Percentiles rank a stretch among this genome's conserved stretches.
Conservation (phyloP, 1,140 invertebrate genomes). For the Drosophila asahinai region DNA sequence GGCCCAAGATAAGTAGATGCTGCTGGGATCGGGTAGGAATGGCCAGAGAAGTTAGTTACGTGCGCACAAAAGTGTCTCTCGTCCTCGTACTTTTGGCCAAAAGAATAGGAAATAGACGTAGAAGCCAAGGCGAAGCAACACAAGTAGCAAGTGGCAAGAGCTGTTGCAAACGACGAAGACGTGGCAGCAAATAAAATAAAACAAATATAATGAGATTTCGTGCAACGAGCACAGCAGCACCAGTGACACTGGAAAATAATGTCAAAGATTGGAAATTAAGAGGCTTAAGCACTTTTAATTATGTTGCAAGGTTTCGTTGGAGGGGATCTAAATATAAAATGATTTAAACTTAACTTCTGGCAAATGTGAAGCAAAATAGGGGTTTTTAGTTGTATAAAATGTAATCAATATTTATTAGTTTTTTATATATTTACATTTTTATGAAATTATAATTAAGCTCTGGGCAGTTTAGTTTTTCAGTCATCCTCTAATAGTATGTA, state of each 20-base stretch:
- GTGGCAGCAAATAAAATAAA: constrained; percentile 81
- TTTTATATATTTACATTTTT: too few relatives aligned
- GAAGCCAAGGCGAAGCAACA: constrained; percentile 39
- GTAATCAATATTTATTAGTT: too few relatives aligned
- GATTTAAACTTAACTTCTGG: background rate
- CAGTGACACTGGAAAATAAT: constrained; percentile 5
- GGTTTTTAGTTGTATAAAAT: too few relatives aligned
- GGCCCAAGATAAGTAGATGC: background rate
- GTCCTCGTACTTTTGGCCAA: constrained; percentile 43
- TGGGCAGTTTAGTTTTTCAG: too few relatives aligned
- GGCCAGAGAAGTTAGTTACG: constrained; percentile 53
- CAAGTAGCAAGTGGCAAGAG: constrained; percentile 49
- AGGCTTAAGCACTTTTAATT: background rate
- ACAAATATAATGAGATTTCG: constrained; percentile 83
- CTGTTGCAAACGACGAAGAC: constrained; percentile 62
- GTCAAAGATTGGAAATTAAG: background rate
- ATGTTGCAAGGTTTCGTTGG: background rate
- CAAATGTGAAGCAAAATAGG: too few relatives aligned
- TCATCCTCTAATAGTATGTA: too few relatives aligned
- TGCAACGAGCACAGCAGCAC: constrained; percentile 39
- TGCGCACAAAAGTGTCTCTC: constrained; percentile 43
- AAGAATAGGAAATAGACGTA: constrained; percentile 42
- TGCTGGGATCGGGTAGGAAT: constrained; percentile 24
- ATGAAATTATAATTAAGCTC: too few relatives aligned
- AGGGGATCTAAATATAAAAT: background rate